Evolutionary conservation across 2,888 invertebrate species (phyloP).

Genomic region (Liopterus haemorrhoidalis): DNA sequence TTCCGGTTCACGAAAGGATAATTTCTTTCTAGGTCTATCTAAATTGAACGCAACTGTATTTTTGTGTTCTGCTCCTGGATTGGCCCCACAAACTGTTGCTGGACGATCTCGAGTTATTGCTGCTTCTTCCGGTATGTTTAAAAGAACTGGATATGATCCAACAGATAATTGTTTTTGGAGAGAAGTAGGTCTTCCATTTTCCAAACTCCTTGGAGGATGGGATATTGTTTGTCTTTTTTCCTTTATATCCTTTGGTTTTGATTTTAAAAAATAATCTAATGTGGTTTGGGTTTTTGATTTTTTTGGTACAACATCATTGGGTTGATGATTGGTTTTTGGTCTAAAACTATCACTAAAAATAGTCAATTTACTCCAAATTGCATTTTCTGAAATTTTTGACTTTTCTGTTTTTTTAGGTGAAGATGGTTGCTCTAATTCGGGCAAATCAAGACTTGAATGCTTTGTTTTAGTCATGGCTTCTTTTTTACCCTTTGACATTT

Average conservation of each 20-base stretch:
- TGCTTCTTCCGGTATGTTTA: constrained; percentile 37
- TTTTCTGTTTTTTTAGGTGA: constrained; percentile 46
- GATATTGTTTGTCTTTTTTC: constrained; percentile 42
- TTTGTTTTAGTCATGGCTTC: constrained; percentile 45
- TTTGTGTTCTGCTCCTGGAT: constrained; percentile 41
- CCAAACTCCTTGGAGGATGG: constrained; percentile 23
- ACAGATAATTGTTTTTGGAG: constrained; percentile 44
- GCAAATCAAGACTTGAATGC: constrained; percentile 46
- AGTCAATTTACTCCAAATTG: constrained; percentile 37
- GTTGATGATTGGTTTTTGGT: constrained; percentile 21
- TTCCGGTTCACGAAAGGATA: constrained; percentile 83
- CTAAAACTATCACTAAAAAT: constrained; percentile 37
- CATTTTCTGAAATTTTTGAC: constrained; percentile 40
- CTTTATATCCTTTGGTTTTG: constrained; percentile 44
- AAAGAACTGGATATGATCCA: constrained; percentile 41
- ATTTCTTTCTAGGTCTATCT: constrained; percentile 72
- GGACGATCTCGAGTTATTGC: constrained; percentile 37
- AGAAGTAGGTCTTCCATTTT: constrained; percentile 24
- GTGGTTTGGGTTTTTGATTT: constrained; percentile 45
- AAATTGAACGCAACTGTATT: constrained; percentile 45
- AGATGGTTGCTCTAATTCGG: constrained; percentile 29
- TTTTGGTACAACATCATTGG: constrained; percentile 34
- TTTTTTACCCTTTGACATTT: constrained; percentile 35
- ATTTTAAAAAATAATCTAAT: constrained; percentile 47
- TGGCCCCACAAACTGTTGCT: constrained; percentile 41